Percentiles rank a stretch among this genome's conserved stretches.
phyloP scores from a whole-genome alignment of 2,888 invertebrate genomes.

The Cremastinae sp. region DNA sequence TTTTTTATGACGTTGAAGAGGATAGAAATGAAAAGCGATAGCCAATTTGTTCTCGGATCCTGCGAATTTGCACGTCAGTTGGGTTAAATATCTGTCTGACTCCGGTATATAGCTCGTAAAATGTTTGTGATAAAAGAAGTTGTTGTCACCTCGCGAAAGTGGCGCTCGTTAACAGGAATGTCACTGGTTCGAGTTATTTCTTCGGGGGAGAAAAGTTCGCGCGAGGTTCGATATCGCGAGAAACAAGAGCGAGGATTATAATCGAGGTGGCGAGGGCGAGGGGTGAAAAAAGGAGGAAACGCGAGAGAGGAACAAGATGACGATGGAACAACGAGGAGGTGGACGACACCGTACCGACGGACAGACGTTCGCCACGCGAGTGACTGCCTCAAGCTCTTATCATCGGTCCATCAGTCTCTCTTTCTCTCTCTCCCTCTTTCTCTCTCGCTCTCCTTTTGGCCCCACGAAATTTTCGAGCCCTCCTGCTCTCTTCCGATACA shows the following conservation, averaged over 20 bases:
- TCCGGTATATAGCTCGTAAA: conserved; percentile 22
- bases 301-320: conserved; percentile 36
- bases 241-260: conserved; percentile 14
- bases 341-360: conserved; percentile 64
- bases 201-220: neutral
- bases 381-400: conserved; percentile 75
- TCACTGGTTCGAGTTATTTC: conserved; percentile 40
- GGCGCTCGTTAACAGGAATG: conserved; percentile 70
- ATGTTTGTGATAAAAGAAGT: conserved; percentile 70
- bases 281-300: conserved; percentile 27
- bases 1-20: too few relatives aligned
- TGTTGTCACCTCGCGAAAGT: conserved; percentile 71
- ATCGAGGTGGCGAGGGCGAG: conserved; percentile 13
- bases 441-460: conserved; percentile 30
- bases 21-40: too few relatives aligned
- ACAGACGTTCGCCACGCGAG: conserved; percentile 70
- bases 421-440: conserved; percentile 56
- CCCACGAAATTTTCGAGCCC: conserved; percentile 31
- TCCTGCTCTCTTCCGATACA: conserved; percentile 39
- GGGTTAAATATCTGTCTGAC: conserved; percentile 9
- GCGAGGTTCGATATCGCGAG: neutral
- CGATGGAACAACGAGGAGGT: conserved; percentile 56
- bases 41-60: conserved; percentile 37
- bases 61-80: conserved; percentile 62
- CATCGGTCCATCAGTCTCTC: conserved; percentile 76